Evolutionary conservation across 2,888 invertebrate species (phyloP), one percentile per base, ranked within the genome.

Genomic region (Meganola albula): DNA sequence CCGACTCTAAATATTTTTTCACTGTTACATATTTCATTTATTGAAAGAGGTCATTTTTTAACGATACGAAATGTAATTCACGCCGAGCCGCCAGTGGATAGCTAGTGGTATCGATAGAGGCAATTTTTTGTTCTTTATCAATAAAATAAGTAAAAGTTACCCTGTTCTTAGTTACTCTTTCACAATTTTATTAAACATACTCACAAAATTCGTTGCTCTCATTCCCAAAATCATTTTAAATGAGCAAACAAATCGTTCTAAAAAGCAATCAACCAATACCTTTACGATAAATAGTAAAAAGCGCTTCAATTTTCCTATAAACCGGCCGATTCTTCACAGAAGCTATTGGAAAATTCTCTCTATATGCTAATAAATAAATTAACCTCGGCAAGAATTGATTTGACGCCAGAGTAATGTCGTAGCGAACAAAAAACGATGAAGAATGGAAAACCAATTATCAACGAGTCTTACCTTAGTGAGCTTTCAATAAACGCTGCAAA

Each of bases 351-450:
- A 63, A 64, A 60, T 48, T 63, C 75, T 71, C 70, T 77, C 67
- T 77, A 73, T 77, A 78, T 78, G 78, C 68, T 76, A 79, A 79
- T 78, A 68, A 65, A 67, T 66, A 69, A 68, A 75, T 74, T 68
- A 69, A 63, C 63, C 53, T 57, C 47, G 45, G 55, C 40, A 52
- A 55, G 61, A 67, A 74, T 72, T 69, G 71, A 72, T 74, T 74
- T 66, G 65, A 68, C 68, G 65, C 58, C 58, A 58, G 64, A 63
- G 54, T 57, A 59, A 64, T 62, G 58, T 68, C 62, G 53, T 58
- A 30, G 23, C 42, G 43, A 48, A 50, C 58, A 62, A 66, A 69
- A 65, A 58, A 51, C 58, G 53, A 49, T 58, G 54, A 59, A 46
- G 50, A 52, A 43, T 53, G 45, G 46, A 63, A 70, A 74, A 74